Conservation (phyloP, 2,888 invertebrate species). For the Sarcophaga subvicina region DNA sequence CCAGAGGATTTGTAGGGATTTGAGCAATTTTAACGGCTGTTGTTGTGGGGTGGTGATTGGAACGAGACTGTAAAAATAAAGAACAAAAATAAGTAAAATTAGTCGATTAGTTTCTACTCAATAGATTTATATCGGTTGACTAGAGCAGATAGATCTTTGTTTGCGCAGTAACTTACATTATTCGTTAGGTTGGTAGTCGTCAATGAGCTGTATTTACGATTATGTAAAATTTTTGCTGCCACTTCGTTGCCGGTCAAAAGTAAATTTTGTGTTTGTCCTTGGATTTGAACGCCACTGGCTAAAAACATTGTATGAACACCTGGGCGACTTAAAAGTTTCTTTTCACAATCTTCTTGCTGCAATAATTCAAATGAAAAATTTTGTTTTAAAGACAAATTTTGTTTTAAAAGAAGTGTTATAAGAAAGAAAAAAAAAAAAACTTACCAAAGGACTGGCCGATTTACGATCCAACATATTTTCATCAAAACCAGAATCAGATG, state of each 20-base stretch:
- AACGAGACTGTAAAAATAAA: constrained; percentile 62
- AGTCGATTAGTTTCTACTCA: not conserved
- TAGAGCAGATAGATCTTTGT: not conserved
- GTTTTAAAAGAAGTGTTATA: not conserved
- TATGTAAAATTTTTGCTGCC: constrained; percentile 77
- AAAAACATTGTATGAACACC: constrained; percentile 76
- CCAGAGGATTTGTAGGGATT: constrained; percentile 59
- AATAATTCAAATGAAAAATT: not conserved
- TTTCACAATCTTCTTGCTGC: constrained; percentile 77
- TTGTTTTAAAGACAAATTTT: not conserved
- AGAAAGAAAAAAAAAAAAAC: constrained; percentile 53
- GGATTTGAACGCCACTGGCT: constrained; percentile 77
- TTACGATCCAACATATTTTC: constrained; percentile 82
- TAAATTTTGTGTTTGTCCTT: constrained; percentile 77
- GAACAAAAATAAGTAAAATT: not conserved
- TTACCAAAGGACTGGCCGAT: constrained; percentile 79
- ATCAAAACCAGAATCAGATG: constrained; percentile 89
- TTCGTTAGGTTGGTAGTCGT: constrained; percentile 31
- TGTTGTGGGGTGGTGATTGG: constrained; percentile 50
- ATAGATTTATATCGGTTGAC: not conserved
- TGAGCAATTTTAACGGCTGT: constrained; percentile 73
- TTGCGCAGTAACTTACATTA: constrained; percentile 49
- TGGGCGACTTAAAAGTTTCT: constrained; percentile 74
- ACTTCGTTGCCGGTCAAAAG: constrained; percentile 78
- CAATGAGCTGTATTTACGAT: constrained; percentile 71